A percentile compares a stretch with the other conserved stretches of the same genome.
Evolutionary conservation across 1,140 invertebrate species (phyloP).

Genomic region (Tribolium madens): DNA sequence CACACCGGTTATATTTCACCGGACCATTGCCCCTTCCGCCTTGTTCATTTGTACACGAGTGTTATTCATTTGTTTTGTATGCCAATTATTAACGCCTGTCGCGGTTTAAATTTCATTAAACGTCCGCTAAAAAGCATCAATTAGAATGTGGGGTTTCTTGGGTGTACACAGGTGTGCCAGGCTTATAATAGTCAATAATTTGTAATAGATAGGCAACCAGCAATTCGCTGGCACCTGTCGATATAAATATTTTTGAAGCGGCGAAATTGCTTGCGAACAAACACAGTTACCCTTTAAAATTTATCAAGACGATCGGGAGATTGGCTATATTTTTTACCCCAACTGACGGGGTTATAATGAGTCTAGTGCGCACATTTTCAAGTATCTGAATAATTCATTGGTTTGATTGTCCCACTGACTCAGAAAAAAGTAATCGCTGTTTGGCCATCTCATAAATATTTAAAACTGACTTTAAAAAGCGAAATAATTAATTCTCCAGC

Average conservation of each 20-base stretch:
- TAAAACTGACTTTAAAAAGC: not conserved
- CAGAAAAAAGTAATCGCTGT: slow-evolving; percentile 30
- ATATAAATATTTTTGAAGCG: too few species aligned
- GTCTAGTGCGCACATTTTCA: slow-evolving; percentile 5
- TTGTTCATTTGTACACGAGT: slow-evolving; percentile 7
- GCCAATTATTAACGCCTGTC: slow-evolving; percentile 19
- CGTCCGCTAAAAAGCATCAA: not conserved
- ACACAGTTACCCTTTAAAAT: not conserved
- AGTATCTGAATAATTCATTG: slow-evolving; percentile 26
- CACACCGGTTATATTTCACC: not conserved
- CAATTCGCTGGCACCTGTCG: too few species aligned
- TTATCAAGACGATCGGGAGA: not conserved
- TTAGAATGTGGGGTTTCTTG: not conserved
- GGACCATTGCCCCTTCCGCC: not conserved
- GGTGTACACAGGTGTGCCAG: not conserved
- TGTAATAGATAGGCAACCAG: too few species aligned
- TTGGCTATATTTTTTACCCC: not conserved
- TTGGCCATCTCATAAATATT: slow-evolving; percentile 26
- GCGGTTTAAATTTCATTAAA: slow-evolving; percentile 19
- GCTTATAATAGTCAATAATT: too few species aligned
- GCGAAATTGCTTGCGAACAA: not conserved
- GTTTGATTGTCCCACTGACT: slow-evolving; percentile 9
- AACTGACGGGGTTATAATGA: not conserved
- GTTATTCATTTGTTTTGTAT: slow-evolving; percentile 9
- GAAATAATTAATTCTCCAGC: not conserved